Evolutionary conservation across 2,797 vertebrate species (phyloP).

Genomic region (Gorsachius magnificus): DNA sequence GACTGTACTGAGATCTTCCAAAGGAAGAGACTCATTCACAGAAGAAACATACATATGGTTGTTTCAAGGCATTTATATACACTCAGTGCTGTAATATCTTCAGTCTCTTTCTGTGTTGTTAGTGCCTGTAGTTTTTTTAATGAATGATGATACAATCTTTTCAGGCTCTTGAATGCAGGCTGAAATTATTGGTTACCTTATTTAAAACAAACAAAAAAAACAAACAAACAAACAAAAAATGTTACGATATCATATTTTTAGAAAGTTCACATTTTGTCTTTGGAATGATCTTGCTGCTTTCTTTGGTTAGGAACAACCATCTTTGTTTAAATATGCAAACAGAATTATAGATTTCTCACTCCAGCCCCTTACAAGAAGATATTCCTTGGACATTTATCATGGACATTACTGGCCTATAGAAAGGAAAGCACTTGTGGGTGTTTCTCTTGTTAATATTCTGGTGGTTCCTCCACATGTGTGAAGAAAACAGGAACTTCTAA

Average conservation of each 20-base stretch:
- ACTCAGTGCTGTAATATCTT: neutral
- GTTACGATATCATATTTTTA: neutral
- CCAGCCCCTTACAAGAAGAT: neutral
- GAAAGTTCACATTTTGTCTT: neutral
- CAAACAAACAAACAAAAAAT: too few relatives aligned
- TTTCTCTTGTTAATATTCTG: neutral
- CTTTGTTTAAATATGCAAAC: neutral
- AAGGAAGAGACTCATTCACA: neutral
- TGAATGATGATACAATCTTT: neutral
- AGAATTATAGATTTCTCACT: neutral
- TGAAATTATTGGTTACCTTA: neutral
- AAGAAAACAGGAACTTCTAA: neutral
- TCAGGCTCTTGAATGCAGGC: neutral
- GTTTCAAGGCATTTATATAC: neutral
- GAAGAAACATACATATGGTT: neutral
- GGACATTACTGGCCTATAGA: neutral
- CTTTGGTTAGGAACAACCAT: neutral
- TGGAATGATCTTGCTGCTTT: neutral
- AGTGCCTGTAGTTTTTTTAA: neutral
- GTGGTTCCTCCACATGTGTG: neutral
- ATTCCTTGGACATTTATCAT: neutral
- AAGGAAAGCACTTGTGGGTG: neutral
- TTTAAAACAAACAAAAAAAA: too few relatives aligned
- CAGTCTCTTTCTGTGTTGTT: neutral
- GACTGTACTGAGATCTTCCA: neutral